Percentiles rank a stretch among this genome's conserved stretches.
phyloP scores from a whole-genome alignment of 2,888 invertebrate genomes.

The Rugalucina vietnamica region DNA sequence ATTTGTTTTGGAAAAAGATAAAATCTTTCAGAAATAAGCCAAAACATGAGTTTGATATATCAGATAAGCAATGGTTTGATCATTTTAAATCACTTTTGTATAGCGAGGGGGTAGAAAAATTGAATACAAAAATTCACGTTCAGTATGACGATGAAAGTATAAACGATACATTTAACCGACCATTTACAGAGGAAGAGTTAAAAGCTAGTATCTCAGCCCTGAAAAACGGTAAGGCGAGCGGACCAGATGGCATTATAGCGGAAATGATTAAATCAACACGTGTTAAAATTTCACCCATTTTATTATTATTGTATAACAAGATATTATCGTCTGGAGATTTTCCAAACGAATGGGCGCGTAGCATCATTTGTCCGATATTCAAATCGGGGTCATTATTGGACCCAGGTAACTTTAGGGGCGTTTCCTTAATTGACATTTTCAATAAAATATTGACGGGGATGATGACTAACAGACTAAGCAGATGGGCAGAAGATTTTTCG shows the following conservation, averaged over 20 bases:
- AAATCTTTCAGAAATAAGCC: neutral
- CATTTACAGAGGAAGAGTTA: neutral
- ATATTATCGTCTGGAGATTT: neutral
- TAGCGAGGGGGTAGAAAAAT: neutral
- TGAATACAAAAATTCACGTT: neutral
- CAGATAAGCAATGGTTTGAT: neutral
- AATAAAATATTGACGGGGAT: neutral
- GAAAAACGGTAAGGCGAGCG: neutral
- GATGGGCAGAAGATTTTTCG: neutral
- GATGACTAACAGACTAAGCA: neutral
- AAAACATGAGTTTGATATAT: neutral
- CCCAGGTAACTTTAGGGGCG: neutral
- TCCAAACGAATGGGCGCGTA: neutral
- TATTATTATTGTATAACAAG: neutral
- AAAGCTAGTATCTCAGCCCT: neutral
- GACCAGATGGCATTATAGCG: neutral
- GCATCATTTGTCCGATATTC: neutral
- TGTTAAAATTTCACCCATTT: neutral
- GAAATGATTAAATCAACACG: neutral
- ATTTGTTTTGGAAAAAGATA: neutral
- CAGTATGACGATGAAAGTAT: neutral
- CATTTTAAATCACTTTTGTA: neutral
- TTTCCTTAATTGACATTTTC: conserved; percentile 9
- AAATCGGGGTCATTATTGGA: neutral
- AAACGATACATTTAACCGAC: neutral